Evolutionary conservation across 2,113 vertebrate genomes (phyloP).

Genomic region (Antechinus stuartii): DNA sequence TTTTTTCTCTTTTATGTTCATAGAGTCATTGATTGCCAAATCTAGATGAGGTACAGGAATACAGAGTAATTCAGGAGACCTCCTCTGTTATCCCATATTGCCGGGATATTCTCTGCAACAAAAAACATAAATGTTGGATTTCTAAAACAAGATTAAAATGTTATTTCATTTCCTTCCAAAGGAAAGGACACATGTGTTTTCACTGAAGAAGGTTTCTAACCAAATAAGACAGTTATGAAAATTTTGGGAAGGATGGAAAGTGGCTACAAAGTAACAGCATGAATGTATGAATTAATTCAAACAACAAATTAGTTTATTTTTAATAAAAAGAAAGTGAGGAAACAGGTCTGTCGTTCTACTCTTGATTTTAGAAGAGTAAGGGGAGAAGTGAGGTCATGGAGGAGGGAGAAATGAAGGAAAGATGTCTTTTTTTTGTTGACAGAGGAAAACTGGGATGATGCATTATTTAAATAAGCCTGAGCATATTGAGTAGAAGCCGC

Average conservation of each 20-base stretch:
- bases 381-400: not conserved
- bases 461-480: slow-evolving; percentile 43
- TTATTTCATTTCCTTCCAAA: slow-evolving; percentile 77
- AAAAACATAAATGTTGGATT: slow-evolving; percentile 34
- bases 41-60: too few species aligned
- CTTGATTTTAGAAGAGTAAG: slow-evolving; percentile 25
- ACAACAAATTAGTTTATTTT: slow-evolving; percentile 69
- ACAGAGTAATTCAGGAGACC: slow-evolving; percentile 21
- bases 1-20: not conserved
- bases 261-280: slow-evolving; percentile 33
- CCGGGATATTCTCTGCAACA: slow-evolving; percentile 12
- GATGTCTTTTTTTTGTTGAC: slow-evolving; percentile 48
- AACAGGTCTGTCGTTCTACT: not conserved
- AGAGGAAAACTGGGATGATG: slow-evolving; percentile 44
- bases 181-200: not conserved
- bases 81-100: not conserved
- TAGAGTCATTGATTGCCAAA: not conserved
- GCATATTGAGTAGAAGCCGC: slow-evolving; percentile 62
- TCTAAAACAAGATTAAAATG: slow-evolving; percentile 51
- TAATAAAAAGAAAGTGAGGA: slow-evolving; percentile 56
- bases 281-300: slow-evolving; percentile 54
- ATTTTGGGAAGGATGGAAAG: not conserved
- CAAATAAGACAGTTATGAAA: slow-evolving; percentile 59
- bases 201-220: slow-evolving; percentile 47
- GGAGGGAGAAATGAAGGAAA: slow-evolving; percentile 42